Conservation (phyloP, 2,797 vertebrate species). For the Chromobotia macracanthus region DNA sequence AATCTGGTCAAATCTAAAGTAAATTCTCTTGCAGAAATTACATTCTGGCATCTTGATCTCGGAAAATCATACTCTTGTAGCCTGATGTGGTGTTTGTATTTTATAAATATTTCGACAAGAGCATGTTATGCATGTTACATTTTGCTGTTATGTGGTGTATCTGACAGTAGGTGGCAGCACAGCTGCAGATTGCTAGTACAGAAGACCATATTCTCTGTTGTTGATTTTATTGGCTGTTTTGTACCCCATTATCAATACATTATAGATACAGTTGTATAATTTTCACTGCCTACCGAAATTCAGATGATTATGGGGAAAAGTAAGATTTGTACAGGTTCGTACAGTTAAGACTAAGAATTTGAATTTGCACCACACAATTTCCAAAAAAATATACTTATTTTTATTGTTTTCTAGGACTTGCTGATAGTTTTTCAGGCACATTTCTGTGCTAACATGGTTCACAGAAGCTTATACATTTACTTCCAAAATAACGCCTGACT, state of each 20-base stretch:
- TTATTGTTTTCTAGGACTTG: not conserved
- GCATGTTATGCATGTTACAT: not conserved
- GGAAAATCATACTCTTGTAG: not conserved
- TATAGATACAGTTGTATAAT: not conserved
- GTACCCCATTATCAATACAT: not conserved
- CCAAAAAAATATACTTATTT: not conserved
- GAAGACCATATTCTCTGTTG: too few relatives aligned
- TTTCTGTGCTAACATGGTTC: not conserved
- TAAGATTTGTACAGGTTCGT: too few relatives aligned
- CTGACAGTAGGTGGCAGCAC: slow-evolving; percentile 30
- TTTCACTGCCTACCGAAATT: too few relatives aligned
- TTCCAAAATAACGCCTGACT: slow-evolving; percentile 13
- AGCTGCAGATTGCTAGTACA: not conserved
- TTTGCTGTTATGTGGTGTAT: not conserved
- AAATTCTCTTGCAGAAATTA: not conserved
- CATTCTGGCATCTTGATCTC: not conserved
- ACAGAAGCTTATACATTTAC: not conserved
- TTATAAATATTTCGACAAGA: not conserved
- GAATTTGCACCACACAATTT: too few relatives aligned
- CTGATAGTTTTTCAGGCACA: not conserved
- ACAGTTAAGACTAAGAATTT: too few relatives aligned
- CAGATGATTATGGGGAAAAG: too few relatives aligned
- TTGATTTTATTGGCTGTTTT: not conserved
- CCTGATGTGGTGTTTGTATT: not conserved
- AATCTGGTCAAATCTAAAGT: not conserved